Evolutionary conservation across 2,113 vertebrate genomes (phyloP).

Genomic region (Archocentrus centrarchus): DNA sequence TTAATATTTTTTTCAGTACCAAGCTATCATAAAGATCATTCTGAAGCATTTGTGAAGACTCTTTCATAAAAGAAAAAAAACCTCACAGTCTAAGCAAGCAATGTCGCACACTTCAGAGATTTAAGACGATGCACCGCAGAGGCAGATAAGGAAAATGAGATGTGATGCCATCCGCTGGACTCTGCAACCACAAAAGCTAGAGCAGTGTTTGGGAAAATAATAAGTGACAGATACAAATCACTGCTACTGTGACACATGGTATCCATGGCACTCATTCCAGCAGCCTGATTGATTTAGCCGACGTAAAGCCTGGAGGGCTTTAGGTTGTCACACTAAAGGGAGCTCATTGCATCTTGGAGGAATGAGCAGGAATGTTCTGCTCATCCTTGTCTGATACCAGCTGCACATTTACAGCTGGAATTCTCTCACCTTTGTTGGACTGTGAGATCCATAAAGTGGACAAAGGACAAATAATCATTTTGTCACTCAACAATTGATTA

Average conservation of each 20-base stretch:
- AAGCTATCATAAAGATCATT: not conserved
- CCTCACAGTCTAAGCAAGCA: not conserved
- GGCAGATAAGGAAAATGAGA: not conserved
- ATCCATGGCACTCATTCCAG: conserved; percentile 19
- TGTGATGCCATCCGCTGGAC: conserved; percentile 14
- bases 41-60: not conserved
- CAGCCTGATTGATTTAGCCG: conserved; percentile 47
- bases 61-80: not conserved
- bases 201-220: conserved; percentile 51
- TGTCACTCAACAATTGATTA: not conserved
- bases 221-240: conserved; percentile 69
- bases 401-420: not conserved
- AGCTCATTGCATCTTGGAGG: conserved; percentile 14
- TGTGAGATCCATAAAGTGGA: not conserved
- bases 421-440: not conserved
- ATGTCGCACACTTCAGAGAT: not conserved
- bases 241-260: conserved; percentile 18
- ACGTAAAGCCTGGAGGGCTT: conserved; percentile 29
- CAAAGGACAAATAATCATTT: not conserved
- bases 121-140: not conserved
- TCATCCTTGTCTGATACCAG: not conserved
- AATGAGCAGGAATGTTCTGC: conserved; percentile 3
- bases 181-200: conserved; percentile 16
- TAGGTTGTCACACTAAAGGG: conserved; percentile 30
- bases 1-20: not conserved